Base-by-base conservation (phyloP, 2,797 vertebrate species). In the Rhinichthys osculus region DNA sequence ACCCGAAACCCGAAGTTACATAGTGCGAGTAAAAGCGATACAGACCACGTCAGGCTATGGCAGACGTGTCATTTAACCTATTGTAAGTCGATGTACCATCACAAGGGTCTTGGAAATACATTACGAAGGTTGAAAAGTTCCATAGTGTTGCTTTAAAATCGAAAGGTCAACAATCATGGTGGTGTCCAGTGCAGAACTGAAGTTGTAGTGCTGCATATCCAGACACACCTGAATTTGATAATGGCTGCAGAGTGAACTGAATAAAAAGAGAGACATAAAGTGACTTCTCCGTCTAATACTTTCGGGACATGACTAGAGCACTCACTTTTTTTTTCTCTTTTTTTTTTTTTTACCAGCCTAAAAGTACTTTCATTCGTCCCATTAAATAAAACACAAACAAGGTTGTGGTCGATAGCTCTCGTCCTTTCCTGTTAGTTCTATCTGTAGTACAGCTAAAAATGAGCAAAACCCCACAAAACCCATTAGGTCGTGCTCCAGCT, bases 301-400 rank as follows among this genome's bases (percentile, higher is more conserved):
- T 64, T 7, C 30, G 40, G 30, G 81, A 87, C 59, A 83, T 21
- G n/a, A 72, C 71, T 54, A 52, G 86, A 73, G 54, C 54, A 76
- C 76, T 35, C n/a, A 19, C 17, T 52, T 33, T 50, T 30, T 44
- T 47, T 4, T 16, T 59, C 10, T 27, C 10, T 30, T 1, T 27
- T 19, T 0, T 30, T 16, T 19, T 83, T 14, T 57, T 81, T 66
- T n/a, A 50, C 44, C 19, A 85, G 47, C 59, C 16, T 35, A 74
- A 77, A 54, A 78, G 64, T 62, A 73, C 76, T 78, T 87, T 81
- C 35, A 77, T 87, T 66, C 44, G 14, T 81, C 67, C n/a, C n/a
- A n/a, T n/a, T 86, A 70, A 70, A 71, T 57, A 79, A 81, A 85
- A 70, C 40, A 87, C 44, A 87, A 69, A 85, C 88, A 87, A 88